phyloP scores from a whole-genome alignment of 2,888 invertebrate genomes.

The Dioctria linearis region DNA sequence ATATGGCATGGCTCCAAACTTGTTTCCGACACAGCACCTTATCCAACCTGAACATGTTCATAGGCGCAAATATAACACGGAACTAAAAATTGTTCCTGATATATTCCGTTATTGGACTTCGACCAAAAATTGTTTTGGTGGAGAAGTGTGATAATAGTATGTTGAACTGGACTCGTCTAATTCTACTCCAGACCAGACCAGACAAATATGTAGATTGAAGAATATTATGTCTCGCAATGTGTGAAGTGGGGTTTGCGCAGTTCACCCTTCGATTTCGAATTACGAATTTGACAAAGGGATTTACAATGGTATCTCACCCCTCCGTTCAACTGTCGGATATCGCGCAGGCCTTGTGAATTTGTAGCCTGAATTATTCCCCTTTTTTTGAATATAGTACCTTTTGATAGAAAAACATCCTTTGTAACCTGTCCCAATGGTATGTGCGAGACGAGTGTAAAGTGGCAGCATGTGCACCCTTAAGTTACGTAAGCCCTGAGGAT shows the following conservation, averaged over 20 bases:
- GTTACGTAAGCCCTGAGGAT: constrained; percentile 20
- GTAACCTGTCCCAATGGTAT: constrained; percentile 10
- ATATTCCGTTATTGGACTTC: constrained; percentile 38
- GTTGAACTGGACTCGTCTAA: constrained; percentile 33
- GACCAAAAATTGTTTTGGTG: constrained; percentile 36
- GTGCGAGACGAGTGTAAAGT: not conserved
- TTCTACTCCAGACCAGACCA: not conserved
- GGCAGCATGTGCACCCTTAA: not conserved
- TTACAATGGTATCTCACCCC: not conserved
- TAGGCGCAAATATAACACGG: constrained; percentile 70
- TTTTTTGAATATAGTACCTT: constrained; percentile 1
- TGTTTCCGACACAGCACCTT: not conserved
- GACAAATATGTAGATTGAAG: not conserved
- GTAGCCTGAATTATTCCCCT: not conserved
- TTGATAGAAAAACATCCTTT: not conserved
- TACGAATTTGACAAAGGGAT: constrained; percentile 1
- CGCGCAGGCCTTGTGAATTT: constrained; percentile 6
- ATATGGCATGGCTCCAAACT: constrained; percentile 13
- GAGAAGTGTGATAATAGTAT: constrained; percentile 38
- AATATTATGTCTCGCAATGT: not conserved
- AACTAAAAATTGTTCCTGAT: constrained; percentile 66
- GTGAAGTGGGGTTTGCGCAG: constrained; percentile 1
- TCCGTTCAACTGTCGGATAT: not conserved
- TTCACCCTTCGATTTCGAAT: not conserved
- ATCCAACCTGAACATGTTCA: constrained; percentile 65